Conservation (phyloP, 2,113 vertebrate genomes). For the Melanerpes formicivorus region DNA sequence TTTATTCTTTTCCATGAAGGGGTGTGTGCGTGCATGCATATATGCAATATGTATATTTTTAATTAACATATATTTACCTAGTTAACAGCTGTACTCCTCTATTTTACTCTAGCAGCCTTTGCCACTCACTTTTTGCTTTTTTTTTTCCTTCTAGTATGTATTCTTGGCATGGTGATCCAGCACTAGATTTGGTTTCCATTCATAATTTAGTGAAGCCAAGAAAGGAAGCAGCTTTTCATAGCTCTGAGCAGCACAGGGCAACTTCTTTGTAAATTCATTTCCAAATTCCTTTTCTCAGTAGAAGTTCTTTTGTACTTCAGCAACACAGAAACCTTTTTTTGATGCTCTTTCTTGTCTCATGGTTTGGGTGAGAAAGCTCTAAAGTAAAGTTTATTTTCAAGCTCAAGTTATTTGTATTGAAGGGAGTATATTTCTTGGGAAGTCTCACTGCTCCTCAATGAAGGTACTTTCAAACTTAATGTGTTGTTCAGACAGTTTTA, state of each 20-base stretch:
- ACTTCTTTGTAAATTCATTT: background rate
- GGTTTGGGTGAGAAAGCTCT: background rate
- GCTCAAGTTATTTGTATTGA: background rate
- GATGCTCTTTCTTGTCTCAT: background rate
- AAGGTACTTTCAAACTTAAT: background rate
- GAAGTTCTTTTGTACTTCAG: background rate
- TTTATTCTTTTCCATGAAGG: background rate
- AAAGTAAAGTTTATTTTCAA: background rate
- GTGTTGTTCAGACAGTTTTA: background rate
- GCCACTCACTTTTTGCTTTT: background rate
- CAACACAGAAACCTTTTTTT: background rate
- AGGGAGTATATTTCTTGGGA: background rate
- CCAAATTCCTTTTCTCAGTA: background rate
- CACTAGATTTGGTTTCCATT: background rate
- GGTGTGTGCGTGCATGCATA: accelerated
- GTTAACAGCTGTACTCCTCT: background rate
- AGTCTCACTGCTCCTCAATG: background rate
- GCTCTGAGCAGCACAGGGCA: background rate
- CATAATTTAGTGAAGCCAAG: background rate
- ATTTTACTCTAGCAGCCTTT: background rate
- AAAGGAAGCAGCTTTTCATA: background rate
- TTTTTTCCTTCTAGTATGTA: background rate
- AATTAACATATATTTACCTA: accelerated
- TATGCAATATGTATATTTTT: background rate
- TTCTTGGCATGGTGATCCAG: background rate